Evolutionary conservation across 2,113 vertebrate species (phyloP).

Genomic region (Myotis davidii): DNA sequence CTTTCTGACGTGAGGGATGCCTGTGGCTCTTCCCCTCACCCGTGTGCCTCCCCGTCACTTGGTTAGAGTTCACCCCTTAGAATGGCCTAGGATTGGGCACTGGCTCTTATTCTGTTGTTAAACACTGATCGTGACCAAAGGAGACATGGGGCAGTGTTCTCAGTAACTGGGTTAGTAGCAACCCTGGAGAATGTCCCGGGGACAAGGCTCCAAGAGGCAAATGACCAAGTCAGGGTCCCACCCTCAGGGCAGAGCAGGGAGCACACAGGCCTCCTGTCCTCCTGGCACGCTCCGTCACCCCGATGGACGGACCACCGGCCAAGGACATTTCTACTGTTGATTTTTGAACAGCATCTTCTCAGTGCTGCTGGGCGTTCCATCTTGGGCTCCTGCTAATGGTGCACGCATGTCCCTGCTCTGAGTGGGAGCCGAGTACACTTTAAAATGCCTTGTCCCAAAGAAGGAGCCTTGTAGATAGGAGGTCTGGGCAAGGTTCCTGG

Average conservation of each 20-base stretch:
- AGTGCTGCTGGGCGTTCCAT: fast-evolving
- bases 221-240: not conserved
- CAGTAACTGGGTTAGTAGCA: not conserved
- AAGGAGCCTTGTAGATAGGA: not conserved
- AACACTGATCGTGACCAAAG: not conserved
- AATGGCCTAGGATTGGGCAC: not conserved
- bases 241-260: not conserved
- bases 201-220: not conserved
- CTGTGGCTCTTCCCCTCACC: not conserved
- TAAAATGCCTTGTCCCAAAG: not conserved
- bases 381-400: fast-evolving
- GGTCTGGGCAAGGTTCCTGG: not conserved
- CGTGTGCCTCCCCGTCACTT: fast-evolving
- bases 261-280: not conserved
- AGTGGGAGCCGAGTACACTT: not conserved
- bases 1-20: not conserved
- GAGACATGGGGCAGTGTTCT: not conserved
- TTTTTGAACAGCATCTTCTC: not conserved
- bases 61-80: not conserved
- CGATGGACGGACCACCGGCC: not conserved
- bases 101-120: not conserved
- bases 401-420: not conserved
- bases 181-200: not conserved
- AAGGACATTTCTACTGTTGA: not conserved
- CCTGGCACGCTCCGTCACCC: fast-evolving